Evolutionary conservation across 2,888 invertebrate species (phyloP).

Genomic region (Agapostemon virescens): DNA sequence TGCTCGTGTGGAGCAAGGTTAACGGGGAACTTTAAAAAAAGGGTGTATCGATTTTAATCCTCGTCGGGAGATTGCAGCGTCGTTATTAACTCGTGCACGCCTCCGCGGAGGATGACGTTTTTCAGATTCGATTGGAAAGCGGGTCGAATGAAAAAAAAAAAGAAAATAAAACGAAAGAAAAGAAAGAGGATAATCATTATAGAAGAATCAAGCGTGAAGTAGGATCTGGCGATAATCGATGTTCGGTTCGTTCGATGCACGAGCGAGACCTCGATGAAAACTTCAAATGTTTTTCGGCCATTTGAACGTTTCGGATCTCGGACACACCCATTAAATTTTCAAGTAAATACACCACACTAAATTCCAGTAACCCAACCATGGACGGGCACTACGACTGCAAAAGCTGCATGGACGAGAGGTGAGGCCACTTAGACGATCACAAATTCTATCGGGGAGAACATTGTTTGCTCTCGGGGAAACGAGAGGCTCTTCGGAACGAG

Average conservation of each 20-base stretch:
- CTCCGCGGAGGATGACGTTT: background rate
- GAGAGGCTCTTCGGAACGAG: background rate
- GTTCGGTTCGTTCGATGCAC: background rate
- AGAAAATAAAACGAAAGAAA: no score
- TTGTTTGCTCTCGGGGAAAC: background rate
- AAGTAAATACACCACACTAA: constrained; percentile 45
- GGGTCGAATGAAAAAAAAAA: background rate
- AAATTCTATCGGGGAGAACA: background rate
- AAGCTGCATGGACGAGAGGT: constrained; percentile 32
- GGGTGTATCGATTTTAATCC: constrained; percentile 7
- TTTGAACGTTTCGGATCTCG: constrained; percentile 44
- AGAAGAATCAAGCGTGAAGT: background rate
- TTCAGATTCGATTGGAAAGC: background rate
- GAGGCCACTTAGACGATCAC: background rate
- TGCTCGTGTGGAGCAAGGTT: constrained; percentile 19
- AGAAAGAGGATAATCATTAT: background rate
- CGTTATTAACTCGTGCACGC: background rate
- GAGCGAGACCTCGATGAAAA: constrained; percentile 24
- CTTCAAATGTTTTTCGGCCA: constrained; percentile 60
- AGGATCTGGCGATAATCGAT: constrained; percentile 1
- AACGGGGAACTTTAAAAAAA: constrained; percentile 13
- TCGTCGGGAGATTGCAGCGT: background rate
- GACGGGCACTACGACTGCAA: constrained; percentile 12
- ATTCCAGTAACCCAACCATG: constrained; percentile 22
- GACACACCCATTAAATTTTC: constrained; percentile 49